Conservation (phyloP, 2,888 invertebrate genomes). For the Gymnocheta viridis region DNA sequence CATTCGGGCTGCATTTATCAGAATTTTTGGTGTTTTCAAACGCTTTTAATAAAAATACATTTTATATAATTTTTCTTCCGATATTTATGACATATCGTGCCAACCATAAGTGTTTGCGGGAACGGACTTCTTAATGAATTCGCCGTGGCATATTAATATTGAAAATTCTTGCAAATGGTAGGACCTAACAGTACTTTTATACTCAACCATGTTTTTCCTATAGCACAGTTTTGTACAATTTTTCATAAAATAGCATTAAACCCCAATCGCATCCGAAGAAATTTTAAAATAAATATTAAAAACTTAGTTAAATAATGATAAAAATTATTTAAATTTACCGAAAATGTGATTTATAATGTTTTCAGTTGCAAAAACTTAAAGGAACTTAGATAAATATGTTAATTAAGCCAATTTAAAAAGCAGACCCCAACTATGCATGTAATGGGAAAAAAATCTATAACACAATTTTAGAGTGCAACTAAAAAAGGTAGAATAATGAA, state of each 20-base stretch:
- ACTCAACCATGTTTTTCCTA: constrained; percentile 30
- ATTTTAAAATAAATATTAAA: constrained; percentile 33
- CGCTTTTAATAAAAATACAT: no score
- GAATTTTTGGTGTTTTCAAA: no score
- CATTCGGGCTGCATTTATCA: no score
- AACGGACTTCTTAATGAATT: no score
- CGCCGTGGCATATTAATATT: no score
- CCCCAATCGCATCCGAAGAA: constrained; percentile 12
- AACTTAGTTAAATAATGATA: constrained; percentile 18
- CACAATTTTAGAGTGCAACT: constrained; percentile 56
- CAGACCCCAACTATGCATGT: constrained; percentile 21
- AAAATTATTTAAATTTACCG: constrained; percentile 6
- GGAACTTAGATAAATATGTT: constrained; percentile 7
- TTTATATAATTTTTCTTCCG: no score
- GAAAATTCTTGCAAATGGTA: not conserved
- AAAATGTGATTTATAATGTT: constrained; percentile 31
- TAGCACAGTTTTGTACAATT: constrained; percentile 65
- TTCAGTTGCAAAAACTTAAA: not conserved
- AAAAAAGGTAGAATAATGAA: constrained; percentile 37
- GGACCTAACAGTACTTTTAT: not conserved
- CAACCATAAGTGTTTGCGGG: no score
- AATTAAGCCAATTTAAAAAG: constrained; percentile 7
- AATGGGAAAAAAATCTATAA: constrained; percentile 69
- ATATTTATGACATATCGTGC: no score
- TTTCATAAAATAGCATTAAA: constrained; percentile 63